These are phyloP conservation scores for Choloepus didactylus DNA, from an alignment of 2,797 vertebrate species.

Conservation along the genomic window DNA sequence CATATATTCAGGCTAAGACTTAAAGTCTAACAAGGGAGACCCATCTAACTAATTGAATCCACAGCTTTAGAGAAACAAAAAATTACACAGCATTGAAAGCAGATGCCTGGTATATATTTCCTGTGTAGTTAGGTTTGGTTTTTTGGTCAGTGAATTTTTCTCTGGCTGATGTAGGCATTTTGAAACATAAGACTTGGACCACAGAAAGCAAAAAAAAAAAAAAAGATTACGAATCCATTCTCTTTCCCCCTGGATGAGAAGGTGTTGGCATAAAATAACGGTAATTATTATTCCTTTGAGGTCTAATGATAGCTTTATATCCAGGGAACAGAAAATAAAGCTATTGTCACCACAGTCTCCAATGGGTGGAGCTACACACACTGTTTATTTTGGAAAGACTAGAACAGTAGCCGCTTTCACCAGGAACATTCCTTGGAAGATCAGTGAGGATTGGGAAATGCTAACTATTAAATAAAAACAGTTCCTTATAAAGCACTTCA, in stretches of 20 bases:
- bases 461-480: slow-evolving; percentile 24
- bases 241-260: background rate
- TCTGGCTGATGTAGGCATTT: slow-evolving; percentile 28
- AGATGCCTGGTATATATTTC: background rate
- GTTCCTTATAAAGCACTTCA: slow-evolving; percentile 44
- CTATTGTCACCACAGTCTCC: background rate
- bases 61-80: background rate
- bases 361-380: background rate
- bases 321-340: background rate
- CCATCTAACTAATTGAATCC: background rate
- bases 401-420: slow-evolving; percentile 40
- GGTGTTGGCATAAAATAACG: background rate
- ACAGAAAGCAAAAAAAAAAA: background rate
- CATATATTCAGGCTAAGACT: background rate
- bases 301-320: background rate
- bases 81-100: background rate
- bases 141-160: slow-evolving; percentile 29
- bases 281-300: background rate
- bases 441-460: slow-evolving; percentile 40
- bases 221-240: background rate
- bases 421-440: slow-evolving; percentile 76
- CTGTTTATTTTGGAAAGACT: slow-evolving; percentile 64
- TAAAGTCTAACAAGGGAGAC: background rate
- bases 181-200: slow-evolving; percentile 20
- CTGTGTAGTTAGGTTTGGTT: background rate